phyloP scores from a whole-genome alignment of 2,888 invertebrate species.

The Meandrusa payeni region DNA sequence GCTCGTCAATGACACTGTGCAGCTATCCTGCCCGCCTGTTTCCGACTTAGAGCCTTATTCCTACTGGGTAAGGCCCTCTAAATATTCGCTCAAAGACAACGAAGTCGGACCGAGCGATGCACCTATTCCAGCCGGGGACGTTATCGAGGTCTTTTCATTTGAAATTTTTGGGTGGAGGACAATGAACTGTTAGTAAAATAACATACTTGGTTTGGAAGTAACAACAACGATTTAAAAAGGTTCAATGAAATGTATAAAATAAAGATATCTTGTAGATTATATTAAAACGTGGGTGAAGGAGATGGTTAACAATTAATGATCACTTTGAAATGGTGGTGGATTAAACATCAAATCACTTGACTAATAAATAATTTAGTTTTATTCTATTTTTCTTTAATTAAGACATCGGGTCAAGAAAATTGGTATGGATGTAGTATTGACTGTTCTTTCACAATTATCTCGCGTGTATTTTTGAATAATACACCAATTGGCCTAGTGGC shows the following conservation, averaged over 20 bases:
- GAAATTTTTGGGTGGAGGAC: slow-evolving; percentile 50
- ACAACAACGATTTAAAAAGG: neutral
- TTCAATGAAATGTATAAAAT: neutral
- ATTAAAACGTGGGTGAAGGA: too few relatives aligned
- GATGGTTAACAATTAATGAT: too few relatives aligned
- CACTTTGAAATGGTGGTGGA: neutral
- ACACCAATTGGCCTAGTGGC: too few relatives aligned
- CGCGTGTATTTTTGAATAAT: too few relatives aligned
- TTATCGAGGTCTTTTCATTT: slow-evolving; percentile 64
- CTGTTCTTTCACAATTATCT: too few relatives aligned
- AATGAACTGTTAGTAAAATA: slow-evolving; percentile 7
- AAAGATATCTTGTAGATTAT: too few relatives aligned
- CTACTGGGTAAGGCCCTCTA: slow-evolving; percentile 86
- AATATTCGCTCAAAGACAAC: slow-evolving; percentile 55
- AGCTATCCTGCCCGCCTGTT: slow-evolving; percentile 88
- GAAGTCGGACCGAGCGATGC: slow-evolving; percentile 68
- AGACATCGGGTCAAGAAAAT: too few relatives aligned
- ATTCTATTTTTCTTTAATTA: too few relatives aligned
- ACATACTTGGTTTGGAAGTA: neutral
- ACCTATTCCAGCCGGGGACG: slow-evolving; percentile 56
- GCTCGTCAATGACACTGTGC: slow-evolving; percentile 85
- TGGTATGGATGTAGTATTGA: too few relatives aligned
- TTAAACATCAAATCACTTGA: neutral
- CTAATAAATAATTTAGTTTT: too few relatives aligned
- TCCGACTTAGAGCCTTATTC: slow-evolving; percentile 92